A percentile compares a stretch with the other conserved stretches of the same genome.
These are phyloP conservation scores for Tetramorium alpestre DNA, from an alignment of 1,140 invertebrate genomes.

Conservation along the genomic window DNA sequence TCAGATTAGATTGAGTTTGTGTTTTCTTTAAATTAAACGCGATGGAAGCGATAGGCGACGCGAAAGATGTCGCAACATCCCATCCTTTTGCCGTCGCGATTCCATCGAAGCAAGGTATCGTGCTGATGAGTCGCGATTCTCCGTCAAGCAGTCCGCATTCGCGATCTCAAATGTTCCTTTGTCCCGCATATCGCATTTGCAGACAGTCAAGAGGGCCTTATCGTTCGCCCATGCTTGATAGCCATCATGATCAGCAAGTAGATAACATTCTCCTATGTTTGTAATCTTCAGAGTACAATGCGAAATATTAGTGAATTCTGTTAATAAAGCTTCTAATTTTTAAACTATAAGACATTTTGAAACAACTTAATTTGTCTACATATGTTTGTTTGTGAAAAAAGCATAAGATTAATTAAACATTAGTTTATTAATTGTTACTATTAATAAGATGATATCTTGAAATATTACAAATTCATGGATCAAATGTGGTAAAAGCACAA, in stretches of 20 bases:
- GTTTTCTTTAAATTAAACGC: neutral
- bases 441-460: neutral
- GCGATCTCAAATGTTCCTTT: neutral
- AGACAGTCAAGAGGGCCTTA: neutral
- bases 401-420: neutral
- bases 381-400: neutral
- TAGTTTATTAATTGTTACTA: neutral
- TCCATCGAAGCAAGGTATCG: neutral
- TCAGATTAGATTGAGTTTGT: neutral
- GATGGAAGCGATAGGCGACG: slow-evolving; percentile 3
- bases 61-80: neutral
- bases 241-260: slow-evolving; percentile 30
- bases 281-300: neutral
- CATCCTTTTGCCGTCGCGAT: neutral
- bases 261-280: neutral
- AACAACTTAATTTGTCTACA: neutral
- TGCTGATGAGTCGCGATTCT: neutral
- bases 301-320: neutral
- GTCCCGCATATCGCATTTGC: slow-evolving; percentile 24
- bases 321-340: neutral
- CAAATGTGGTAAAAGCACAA: neutral
- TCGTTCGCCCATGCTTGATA: neutral
- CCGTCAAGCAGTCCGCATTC: neutral
- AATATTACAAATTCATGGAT: neutral
- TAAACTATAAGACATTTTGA: neutral